These are phyloP conservation scores for Megalurothrips usitatus DNA, from an alignment of 2,888 invertebrate genomes.

Conservation along the genomic window DNA sequence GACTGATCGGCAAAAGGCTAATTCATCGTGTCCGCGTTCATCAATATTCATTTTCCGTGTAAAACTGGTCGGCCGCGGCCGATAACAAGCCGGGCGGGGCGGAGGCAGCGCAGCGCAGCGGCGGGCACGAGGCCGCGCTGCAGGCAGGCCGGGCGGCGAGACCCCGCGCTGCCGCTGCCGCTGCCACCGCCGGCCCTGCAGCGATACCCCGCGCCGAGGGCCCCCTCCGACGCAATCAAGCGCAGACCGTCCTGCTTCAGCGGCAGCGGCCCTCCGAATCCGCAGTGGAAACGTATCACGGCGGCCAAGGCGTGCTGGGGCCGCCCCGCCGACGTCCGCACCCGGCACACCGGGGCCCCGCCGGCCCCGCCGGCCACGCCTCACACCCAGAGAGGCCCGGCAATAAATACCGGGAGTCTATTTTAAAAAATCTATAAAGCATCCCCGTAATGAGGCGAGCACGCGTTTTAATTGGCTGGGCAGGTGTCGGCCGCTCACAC, in stretches of 20 bases:
- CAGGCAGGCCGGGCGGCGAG: background rate
- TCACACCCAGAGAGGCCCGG: background rate
- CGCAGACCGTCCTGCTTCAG: too few relatives aligned
- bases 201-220: too few relatives aligned
- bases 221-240: too few relatives aligned
- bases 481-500: background rate
- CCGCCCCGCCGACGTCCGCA: too few relatives aligned
- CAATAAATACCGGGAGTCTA: background rate
- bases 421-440: slow-evolving; percentile 21
- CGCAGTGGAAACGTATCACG: too few relatives aligned
- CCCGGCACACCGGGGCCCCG: too few relatives aligned
- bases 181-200: background rate
- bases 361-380: background rate
- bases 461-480: background rate
- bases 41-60: slow-evolving; percentile 9
- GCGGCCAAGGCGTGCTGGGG: too few relatives aligned
- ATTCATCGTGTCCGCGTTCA: slow-evolving; percentile 15
- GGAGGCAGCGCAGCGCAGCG: background rate
- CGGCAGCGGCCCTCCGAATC: too few relatives aligned
- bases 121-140: background rate
- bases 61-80: background rate
- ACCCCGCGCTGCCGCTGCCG: background rate
- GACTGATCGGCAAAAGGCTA: background rate
- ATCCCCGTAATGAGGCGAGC: background rate
- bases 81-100: background rate